Evolutionary conservation across 2,113 vertebrate genomes (phyloP).

Genomic region (Plectropomus leopardus): DNA sequence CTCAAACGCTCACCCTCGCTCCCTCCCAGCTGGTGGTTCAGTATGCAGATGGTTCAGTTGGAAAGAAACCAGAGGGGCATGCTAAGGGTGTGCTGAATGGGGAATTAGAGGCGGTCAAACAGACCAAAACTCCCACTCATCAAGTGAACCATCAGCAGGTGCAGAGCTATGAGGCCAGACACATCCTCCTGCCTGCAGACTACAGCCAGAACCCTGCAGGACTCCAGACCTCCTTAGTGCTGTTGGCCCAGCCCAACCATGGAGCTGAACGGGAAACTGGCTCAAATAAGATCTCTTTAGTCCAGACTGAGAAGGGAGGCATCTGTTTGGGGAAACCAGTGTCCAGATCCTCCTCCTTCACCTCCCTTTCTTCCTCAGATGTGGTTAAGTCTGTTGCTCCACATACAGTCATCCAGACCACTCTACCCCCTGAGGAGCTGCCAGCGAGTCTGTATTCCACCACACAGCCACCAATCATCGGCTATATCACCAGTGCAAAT

Average conservation of each 20-base stretch:
- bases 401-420: conserved; percentile 94
- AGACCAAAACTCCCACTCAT: conserved; percentile 77
- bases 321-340: conserved; percentile 91
- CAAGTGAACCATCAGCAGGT: conserved; percentile 87
- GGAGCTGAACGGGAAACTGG: conserved; percentile 86
- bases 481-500: conserved; percentile 90
- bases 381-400: conserved; percentile 88
- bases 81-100: conserved; percentile 92
- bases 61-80: conserved; percentile 88
- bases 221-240: conserved; percentile 93
- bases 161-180: conserved; percentile 91
- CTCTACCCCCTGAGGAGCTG: conserved; percentile 90
- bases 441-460: conserved; percentile 92
- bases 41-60: conserved; percentile 89
- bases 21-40: conserved; percentile 95
- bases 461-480: conserved; percentile 94
- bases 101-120: conserved; percentile 90
- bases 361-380: conserved; percentile 87
- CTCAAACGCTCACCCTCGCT: conserved; percentile 92
- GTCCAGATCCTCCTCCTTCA: conserved; percentile 84
- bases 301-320: conserved; percentile 90
- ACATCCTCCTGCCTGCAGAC: conserved; percentile 93
- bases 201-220: conserved; percentile 89
- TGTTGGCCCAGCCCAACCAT: conserved; percentile 91
- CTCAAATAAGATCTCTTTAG: conserved; percentile 86